Evolutionary conservation across 2,888 invertebrate species (phyloP).

Genomic region (Plutella xylostella): DNA sequence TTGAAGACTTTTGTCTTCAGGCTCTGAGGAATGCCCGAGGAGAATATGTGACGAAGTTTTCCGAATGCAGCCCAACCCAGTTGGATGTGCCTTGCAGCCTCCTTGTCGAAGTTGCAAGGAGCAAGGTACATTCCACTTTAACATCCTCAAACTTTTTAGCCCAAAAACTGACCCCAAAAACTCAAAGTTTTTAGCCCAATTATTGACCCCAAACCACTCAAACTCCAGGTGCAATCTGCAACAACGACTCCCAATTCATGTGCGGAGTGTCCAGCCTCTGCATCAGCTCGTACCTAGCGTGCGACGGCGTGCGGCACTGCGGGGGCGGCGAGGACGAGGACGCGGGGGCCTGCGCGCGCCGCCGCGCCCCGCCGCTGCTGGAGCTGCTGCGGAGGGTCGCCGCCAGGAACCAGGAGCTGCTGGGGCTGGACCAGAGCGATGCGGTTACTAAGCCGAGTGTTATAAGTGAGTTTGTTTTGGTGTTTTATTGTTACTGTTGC

Average conservation of each 20-base stretch:
- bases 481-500: too few relatives aligned
- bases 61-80: too few relatives aligned
- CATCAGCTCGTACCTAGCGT: slow-evolving; percentile 73
- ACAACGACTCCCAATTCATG: slow-evolving; percentile 46
- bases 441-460: slow-evolving; percentile 56
- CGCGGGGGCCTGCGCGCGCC: slow-evolving; percentile 39
- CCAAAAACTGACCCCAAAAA: too few relatives aligned
- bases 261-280: slow-evolving; percentile 65
- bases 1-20: too few relatives aligned
- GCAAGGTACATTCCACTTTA: too few relatives aligned
- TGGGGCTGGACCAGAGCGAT: slow-evolving; percentile 49
- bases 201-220: too few relatives aligned
- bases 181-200: too few relatives aligned
- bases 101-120: too few relatives aligned
- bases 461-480: slow-evolving; percentile 61
- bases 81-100: too few relatives aligned
- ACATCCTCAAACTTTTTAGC: too few relatives aligned
- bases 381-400: slow-evolving; percentile 53
- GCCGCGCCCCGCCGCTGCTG: slow-evolving; percentile 49
- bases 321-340: slow-evolving; percentile 74
- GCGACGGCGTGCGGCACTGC: slow-evolving; percentile 76
- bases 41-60: too few relatives aligned
- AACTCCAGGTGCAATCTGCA: slow-evolving; percentile 55
- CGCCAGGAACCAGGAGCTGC: slow-evolving; percentile 53
- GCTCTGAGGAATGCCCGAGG: too few relatives aligned